Percentiles rank a stretch among this genome's conserved stretches.
These are phyloP conservation scores for Crossaster papposus DNA, from an alignment of 53 echinoderm and acorn worm species.

Conservation along the genomic window DNA sequence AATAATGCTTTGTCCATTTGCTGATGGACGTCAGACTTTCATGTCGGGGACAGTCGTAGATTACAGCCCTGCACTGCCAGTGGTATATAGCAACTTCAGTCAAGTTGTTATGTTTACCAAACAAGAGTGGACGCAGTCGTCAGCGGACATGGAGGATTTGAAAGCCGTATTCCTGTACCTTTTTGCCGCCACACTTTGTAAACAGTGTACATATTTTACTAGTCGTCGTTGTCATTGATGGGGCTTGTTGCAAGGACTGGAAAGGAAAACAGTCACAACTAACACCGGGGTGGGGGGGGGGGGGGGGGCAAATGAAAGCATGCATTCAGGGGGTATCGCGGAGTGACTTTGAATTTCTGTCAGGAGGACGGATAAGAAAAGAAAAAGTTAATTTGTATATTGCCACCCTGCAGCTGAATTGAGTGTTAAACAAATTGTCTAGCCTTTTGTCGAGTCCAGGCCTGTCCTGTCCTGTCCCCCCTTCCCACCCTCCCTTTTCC, in stretches of 20 bases:
- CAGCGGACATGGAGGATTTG: background rate
- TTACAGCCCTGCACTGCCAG: background rate
- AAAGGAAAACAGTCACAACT: background rate
- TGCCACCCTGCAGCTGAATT: constrained; percentile 64
- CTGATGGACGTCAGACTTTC: background rate
- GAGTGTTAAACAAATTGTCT: constrained; percentile 24
- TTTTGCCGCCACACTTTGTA: background rate
- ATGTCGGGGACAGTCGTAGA: background rate
- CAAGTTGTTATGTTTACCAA: background rate
- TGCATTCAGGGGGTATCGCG: constrained; percentile 13
- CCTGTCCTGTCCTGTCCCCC: background rate
- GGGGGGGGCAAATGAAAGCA: background rate
- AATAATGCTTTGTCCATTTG: constrained; percentile 2
- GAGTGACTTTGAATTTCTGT: constrained; percentile 55
- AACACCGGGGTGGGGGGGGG: no score
- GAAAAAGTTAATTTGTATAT: constrained; percentile 36
- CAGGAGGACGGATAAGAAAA: constrained; percentile 29
- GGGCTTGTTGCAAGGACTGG: no score
- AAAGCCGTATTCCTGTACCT: constrained; percentile 46
- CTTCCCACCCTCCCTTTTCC: no score
- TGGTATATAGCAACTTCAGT: background rate
- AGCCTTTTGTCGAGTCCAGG: background rate
- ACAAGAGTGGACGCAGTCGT: background rate
- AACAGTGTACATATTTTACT: constrained; percentile 50
- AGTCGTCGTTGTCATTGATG: background rate